phyloP scores from a whole-genome alignment of 2,113 vertebrate species.

The Verasper variegatus region DNA sequence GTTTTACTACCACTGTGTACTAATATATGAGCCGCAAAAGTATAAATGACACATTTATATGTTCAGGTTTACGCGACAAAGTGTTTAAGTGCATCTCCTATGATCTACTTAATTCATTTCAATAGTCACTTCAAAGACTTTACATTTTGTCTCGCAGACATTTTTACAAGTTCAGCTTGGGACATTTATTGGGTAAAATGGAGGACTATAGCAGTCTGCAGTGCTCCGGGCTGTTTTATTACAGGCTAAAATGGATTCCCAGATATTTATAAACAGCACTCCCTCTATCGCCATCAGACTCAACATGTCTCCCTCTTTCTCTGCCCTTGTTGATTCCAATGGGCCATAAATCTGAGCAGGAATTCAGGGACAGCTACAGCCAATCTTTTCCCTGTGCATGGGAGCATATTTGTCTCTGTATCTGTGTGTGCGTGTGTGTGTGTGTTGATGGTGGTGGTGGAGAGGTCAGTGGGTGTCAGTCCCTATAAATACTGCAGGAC shows the following conservation, averaged over 20 bases:
- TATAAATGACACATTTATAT: background rate
- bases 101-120: constrained; percentile 36
- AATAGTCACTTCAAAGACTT: constrained; percentile 45
- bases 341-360: constrained; percentile 62
- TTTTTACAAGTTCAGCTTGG: constrained; percentile 45
- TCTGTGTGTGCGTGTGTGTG: constrained; percentile 18
- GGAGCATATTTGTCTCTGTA: constrained; percentile 47
- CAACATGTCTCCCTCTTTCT: constrained; percentile 53
- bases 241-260: constrained; percentile 65
- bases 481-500: constrained; percentile 70
- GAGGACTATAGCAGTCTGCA: constrained; percentile 27
- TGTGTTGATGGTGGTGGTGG: constrained; percentile 40
- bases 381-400: constrained; percentile 44
- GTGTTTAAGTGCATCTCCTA: constrained; percentile 26
- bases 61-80: constrained; percentile 5
- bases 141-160: constrained; percentile 28
- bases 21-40: constrained; percentile 2
- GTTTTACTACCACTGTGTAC: background rate
- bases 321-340: constrained; percentile 56
- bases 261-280: constrained; percentile 73
- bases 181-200: constrained; percentile 60
- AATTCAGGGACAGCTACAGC: constrained; percentile 54
- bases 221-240: constrained; percentile 58
- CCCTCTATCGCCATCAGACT: constrained; percentile 50
- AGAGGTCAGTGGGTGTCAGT: constrained; percentile 60